These are phyloP conservation scores for Coryphaenoides rupestris DNA, from an alignment of 2,113 vertebrate species.

Conservation along the genomic window DNA sequence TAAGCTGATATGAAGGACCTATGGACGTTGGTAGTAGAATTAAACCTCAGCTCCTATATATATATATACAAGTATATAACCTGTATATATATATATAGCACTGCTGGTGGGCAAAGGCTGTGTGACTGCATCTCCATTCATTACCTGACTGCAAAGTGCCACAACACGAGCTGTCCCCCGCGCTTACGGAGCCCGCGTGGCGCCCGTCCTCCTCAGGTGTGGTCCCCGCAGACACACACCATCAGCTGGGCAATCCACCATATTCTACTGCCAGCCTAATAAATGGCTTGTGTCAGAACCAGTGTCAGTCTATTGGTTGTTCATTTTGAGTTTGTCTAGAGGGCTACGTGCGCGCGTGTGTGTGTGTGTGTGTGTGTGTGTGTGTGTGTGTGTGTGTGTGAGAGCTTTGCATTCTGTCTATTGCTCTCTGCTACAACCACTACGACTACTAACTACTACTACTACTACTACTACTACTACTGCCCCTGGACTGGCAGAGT, in stretches of 20 bases:
- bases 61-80: too few relatives aligned
- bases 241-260: constrained; percentile 65
- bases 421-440: too few relatives aligned
- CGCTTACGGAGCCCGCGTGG: neutral
- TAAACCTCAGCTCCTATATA: too few relatives aligned
- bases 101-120: too few relatives aligned
- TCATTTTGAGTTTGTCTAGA: constrained; percentile 92
- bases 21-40: too few relatives aligned
- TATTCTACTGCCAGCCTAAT: constrained; percentile 78
- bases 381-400: constrained; percentile 14
- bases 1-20: too few relatives aligned
- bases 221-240: constrained; percentile 64
- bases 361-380: constrained; percentile 37
- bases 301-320: constrained; percentile 93
- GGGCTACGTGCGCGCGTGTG: constrained; percentile 42
- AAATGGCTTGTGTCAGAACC: constrained; percentile 91
- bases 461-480: constrained; percentile 6
- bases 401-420: constrained; percentile 59
- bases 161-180: constrained; percentile 13
- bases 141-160: neutral
- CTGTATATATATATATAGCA: neutral
- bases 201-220: constrained; percentile 51
- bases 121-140: neutral
- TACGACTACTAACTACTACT: too few relatives aligned
- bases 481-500: constrained; percentile 66